Base-by-base conservation (phyloP, 2,888 invertebrate species). In the Odontothrips loti region DNA sequence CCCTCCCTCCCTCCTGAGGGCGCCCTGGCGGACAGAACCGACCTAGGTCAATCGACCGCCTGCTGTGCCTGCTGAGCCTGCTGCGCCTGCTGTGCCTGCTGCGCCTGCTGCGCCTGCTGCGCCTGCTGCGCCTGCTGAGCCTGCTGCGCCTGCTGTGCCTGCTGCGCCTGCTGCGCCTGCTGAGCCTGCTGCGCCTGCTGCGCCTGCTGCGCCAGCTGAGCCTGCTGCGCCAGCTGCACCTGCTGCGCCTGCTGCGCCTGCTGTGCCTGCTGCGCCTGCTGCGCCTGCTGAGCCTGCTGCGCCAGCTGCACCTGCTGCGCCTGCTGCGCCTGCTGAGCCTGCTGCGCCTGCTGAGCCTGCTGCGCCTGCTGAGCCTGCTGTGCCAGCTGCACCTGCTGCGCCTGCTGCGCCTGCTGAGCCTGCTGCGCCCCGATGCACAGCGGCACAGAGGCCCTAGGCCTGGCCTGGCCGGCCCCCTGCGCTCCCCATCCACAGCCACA, bases 31-130 rank as follows among this genome's bases (percentile, higher is more conserved):
- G 34, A 43, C 34, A 2, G 34, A 43, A 43, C 68, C 68, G 68
- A 75, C 68, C 68, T 75, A 75, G 68, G 68, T 75, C 68, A 75
- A 75, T 75, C 27, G 68, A 75, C 68, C 8, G n/a, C n/a, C n/a
- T n/a, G 68, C 68, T n/a, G 23, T 1, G 27, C 27, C 1, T 58
- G 23, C 68, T 27, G 27, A 23, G 27, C 68, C 20, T 15, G 58
- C 58, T 20, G n/a, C 68, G 68, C 68, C 68, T n/a, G 68, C 68
- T n/a, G 23, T 1, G 27, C 27, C 1, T 58, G 23, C 68, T 27
- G 27, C 68, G 27, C 68, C 20, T 15, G 58, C 58, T 20, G n/a
- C 68, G 68, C 68, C 68, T n/a, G n/a, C n/a, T n/a, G n/a, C n/a
- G n/a, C n/a, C n/a, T n/a, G 68, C 68, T n/a, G 23, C 11, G 27